Evolutionary conservation across 2,113 vertebrate genomes (phyloP).

Genomic region (Regulus satrapa): DNA sequence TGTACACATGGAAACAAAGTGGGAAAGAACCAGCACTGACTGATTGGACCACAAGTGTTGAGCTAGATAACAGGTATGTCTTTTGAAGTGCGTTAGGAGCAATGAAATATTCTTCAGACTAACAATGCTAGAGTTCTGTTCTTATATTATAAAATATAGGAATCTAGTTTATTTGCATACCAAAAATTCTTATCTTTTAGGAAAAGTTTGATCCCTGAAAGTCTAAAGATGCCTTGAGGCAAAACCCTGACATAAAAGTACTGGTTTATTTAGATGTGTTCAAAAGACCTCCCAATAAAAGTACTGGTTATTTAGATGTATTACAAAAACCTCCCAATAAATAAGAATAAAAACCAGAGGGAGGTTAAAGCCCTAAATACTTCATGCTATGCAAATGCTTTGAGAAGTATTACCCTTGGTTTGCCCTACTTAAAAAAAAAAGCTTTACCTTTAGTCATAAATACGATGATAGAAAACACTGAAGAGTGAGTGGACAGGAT

Average conservation of each 20-base stretch:
- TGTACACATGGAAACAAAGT: constrained; percentile 84
- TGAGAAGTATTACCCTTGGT: background rate
- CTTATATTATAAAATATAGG: background rate
- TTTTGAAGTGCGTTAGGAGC: background rate
- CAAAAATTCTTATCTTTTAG: background rate
- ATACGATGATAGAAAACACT: background rate
- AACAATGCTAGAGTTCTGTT: background rate
- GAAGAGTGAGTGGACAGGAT: background rate
- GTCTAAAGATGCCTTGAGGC: background rate
- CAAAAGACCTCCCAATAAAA: background rate
- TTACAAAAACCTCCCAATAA: background rate
- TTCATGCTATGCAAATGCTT: background rate
- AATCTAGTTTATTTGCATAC: background rate
- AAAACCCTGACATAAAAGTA: background rate
- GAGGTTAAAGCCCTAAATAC: background rate
- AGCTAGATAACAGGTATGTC: constrained; percentile 83
- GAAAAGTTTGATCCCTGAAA: background rate
- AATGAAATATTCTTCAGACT: background rate
- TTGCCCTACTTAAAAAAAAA: background rate
- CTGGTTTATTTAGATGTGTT: background rate
- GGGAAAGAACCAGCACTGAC: constrained; percentile 59
- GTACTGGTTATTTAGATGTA: background rate
- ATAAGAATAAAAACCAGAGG: accelerated
- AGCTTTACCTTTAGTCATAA: background rate
- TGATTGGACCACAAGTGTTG: constrained; percentile 81